Evolutionary conservation across 2,888 invertebrate genomes (phyloP).

Genomic region (Caenorhabditis sp.): DNA sequence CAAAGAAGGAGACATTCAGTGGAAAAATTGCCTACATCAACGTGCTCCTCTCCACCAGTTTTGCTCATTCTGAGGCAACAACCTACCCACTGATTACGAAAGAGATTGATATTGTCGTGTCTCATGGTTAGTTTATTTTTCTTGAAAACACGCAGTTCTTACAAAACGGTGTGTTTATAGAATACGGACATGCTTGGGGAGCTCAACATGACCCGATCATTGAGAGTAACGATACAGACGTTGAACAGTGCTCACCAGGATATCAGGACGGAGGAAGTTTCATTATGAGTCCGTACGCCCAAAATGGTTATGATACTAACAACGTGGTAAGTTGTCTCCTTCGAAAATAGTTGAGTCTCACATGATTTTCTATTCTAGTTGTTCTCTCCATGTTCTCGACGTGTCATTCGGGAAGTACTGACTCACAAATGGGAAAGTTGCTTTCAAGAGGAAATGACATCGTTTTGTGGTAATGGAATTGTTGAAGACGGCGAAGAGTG

Average conservation of each 20-base stretch:
- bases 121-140: constrained; percentile 57
- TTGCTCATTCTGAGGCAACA: constrained; percentile 45
- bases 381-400: constrained; percentile 69
- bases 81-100: constrained; percentile 64
- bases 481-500: constrained; percentile 98
- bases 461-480: constrained; percentile 95
- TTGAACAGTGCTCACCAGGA: constrained; percentile 52
- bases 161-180: no score
- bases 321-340: constrained; percentile 53
- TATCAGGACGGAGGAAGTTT: constrained; percentile 57
- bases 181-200: constrained; percentile 69
- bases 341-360: no score
- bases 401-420: constrained; percentile 56
- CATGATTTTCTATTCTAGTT: constrained; percentile 34
- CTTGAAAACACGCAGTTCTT: no score
- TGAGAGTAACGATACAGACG: constrained; percentile 44
- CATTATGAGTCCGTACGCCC: constrained; percentile 63
- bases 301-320: constrained; percentile 64
- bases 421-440: constrained; percentile 37
- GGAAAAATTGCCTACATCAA: constrained; percentile 44
- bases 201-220: constrained; percentile 56
- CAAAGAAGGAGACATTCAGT: constrained; percentile 45
- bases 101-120: constrained; percentile 67
- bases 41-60: constrained; percentile 56
- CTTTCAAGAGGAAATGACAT: constrained; percentile 87